Conservation (phyloP, 1,140 invertebrate genomes). For the Medauroidea extradentata region DNA sequence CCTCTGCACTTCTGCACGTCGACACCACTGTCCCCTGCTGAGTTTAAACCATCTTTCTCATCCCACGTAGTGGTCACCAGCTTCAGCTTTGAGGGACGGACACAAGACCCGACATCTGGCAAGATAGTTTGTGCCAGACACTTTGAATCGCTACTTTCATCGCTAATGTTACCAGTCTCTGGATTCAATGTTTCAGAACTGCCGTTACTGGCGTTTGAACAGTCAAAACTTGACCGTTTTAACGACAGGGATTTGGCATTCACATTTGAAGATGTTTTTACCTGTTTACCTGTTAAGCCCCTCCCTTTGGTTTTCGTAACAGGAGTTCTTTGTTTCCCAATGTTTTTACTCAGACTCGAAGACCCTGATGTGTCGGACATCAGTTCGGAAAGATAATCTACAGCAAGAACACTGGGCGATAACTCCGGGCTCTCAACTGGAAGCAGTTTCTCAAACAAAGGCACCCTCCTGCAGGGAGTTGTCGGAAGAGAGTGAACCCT, state of each 20-base stretch:
- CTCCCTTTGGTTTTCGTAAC: too few relatives aligned
- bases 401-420: conserved; percentile 32
- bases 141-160: conserved; percentile 1
- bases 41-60: background rate
- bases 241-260: background rate
- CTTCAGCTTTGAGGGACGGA: conserved; percentile 7
- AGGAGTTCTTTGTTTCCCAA: background rate
- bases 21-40: background rate
- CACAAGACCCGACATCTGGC: background rate
- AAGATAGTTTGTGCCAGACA: too few relatives aligned
- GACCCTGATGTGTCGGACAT: too few relatives aligned
- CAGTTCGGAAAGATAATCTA: conserved; percentile 26
- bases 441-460: too few relatives aligned
- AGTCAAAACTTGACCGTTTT: background rate
- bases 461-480: too few relatives aligned
- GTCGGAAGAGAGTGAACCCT: too few relatives aligned
- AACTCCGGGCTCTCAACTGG: too few relatives aligned
- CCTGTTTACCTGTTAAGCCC: too few relatives aligned
- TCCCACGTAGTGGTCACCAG: conserved; percentile 1
- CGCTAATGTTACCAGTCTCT: conserved; percentile 6
- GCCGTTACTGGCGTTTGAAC: background rate
- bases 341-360: background rate
- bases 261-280: too few relatives aligned
- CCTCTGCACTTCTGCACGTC: conserved; percentile 22
- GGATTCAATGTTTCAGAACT: conserved; percentile 11